Evolutionary conservation across 2,113 vertebrate species (phyloP).

Genomic region (Oceanites oceanicus): DNA sequence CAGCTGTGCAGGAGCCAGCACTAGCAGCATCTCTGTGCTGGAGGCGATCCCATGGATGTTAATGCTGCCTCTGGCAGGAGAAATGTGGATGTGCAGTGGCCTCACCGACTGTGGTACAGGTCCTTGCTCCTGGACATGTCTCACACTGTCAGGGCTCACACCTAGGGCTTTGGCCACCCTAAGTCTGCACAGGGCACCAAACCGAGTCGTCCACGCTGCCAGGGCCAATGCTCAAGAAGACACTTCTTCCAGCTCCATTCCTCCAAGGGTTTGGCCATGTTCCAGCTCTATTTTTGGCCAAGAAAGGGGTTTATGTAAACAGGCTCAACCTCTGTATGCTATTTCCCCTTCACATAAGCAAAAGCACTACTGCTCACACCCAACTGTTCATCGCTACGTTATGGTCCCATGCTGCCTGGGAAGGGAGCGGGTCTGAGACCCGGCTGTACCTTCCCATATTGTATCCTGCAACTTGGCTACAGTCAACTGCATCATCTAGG

Average conservation of each 20-base stretch:
- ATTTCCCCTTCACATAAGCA: not conserved
- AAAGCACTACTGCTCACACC: not conserved
- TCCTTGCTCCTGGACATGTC: not conserved
- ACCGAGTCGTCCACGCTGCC: not conserved
- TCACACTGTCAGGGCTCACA: not conserved
- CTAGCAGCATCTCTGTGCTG: not conserved
- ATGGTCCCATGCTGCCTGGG: not conserved
- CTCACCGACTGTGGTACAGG: rapidly evolving
- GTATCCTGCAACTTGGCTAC: not conserved
- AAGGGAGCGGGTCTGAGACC: not conserved
- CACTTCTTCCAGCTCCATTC: not conserved
- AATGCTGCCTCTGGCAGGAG: not conserved
- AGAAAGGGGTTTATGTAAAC: not conserved
- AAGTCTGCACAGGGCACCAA: not conserved
- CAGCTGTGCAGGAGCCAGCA: not conserved
- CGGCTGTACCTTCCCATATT: rapidly evolving
- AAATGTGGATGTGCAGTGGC: not conserved
- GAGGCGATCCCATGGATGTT: not conserved
- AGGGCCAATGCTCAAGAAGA: not conserved
- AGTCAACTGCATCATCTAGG: not conserved
- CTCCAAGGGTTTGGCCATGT: not conserved
- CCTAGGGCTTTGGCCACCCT: not conserved
- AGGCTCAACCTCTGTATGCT: not conserved
- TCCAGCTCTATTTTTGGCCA: not conserved
- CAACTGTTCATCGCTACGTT: not conserved